phyloP scores from a whole-genome alignment of 2,888 invertebrate species.

The Cryptus armator region DNA sequence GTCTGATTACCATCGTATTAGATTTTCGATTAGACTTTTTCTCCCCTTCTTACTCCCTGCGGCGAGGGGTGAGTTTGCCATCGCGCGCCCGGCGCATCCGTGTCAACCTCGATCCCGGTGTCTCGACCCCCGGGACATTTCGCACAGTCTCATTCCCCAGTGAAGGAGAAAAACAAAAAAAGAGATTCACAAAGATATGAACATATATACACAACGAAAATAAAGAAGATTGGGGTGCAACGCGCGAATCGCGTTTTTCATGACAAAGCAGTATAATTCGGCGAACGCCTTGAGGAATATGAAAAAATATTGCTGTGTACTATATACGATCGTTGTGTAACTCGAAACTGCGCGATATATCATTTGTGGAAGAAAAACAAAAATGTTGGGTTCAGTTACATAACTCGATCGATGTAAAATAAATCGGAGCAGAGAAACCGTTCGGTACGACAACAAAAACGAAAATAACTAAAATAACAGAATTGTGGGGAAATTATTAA shows the following conservation, averaged over 20 bases:
- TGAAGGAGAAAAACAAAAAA: neutral
- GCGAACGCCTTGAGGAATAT: neutral
- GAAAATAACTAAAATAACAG: neutral
- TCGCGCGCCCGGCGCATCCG: conserved; percentile 3
- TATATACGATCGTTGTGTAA: conserved; percentile 24
- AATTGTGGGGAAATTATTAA: neutral
- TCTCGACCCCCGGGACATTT: conserved; percentile 17
- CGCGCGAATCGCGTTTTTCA: conserved; percentile 24
- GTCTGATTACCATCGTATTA: conserved; percentile 82
- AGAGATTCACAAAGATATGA: neutral
- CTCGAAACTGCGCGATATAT: conserved; percentile 16
- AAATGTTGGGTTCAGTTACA: neutral
- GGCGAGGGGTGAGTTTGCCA: conserved; percentile 21
- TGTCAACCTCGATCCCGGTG: conserved; percentile 12
- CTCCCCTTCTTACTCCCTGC: conserved; percentile 42
- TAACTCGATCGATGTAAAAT: conserved; percentile 5
- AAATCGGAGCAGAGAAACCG: neutral
- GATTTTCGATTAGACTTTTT: conserved; percentile 78
- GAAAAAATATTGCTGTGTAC: conserved; percentile 29
- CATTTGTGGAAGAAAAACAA: conserved; percentile 19
- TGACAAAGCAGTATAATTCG: neutral
- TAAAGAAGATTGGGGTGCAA: neutral
- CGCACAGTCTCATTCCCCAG: neutral
- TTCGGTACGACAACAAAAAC: neutral
- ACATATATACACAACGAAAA: neutral